Percentiles rank a stretch among this genome's conserved stretches.
phyloP scores from a whole-genome alignment of 2,113 vertebrate species.

The Tenrec ecaudatus region DNA sequence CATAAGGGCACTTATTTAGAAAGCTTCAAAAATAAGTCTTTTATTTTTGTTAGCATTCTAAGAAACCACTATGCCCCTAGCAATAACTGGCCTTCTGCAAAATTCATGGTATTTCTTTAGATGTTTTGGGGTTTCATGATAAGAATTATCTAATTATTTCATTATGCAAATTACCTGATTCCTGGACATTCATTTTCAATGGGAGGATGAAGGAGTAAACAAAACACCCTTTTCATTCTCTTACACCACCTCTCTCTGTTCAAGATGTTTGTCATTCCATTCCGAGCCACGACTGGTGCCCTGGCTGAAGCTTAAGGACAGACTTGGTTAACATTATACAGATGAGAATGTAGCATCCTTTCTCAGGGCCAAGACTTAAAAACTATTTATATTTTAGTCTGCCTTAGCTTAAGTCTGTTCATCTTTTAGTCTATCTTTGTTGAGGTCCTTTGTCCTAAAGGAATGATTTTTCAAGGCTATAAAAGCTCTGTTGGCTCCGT shows the following conservation, averaged over 20 bases:
- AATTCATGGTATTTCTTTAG: neutral
- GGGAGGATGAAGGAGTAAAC: neutral
- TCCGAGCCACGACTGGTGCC: neutral
- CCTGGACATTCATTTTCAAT: neutral
- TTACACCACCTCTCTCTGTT: neutral
- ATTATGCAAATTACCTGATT: neutral
- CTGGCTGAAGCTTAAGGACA: neutral
- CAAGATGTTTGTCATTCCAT: constrained; percentile 20
- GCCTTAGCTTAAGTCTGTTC: neutral
- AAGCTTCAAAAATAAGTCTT: neutral
- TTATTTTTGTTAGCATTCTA: neutral
- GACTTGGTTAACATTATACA: neutral
- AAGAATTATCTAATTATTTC: neutral
- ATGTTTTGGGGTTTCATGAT: neutral
- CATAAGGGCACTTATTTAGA: neutral
- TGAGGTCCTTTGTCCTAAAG: neutral
- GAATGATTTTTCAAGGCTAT: constrained; percentile 10
- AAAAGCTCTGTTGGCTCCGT: too few species aligned
- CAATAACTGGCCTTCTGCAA: neutral
- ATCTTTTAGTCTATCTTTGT: too few species aligned
- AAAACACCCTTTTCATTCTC: neutral
- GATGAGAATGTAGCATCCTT: neutral
- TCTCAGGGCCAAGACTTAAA: neutral
- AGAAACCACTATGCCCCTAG: neutral
- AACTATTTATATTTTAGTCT: neutral